Percentiles rank a stretch among this genome's conserved stretches.
Conservation (phyloP, 1,140 invertebrate species). For the Bombus picipes region DNA sequence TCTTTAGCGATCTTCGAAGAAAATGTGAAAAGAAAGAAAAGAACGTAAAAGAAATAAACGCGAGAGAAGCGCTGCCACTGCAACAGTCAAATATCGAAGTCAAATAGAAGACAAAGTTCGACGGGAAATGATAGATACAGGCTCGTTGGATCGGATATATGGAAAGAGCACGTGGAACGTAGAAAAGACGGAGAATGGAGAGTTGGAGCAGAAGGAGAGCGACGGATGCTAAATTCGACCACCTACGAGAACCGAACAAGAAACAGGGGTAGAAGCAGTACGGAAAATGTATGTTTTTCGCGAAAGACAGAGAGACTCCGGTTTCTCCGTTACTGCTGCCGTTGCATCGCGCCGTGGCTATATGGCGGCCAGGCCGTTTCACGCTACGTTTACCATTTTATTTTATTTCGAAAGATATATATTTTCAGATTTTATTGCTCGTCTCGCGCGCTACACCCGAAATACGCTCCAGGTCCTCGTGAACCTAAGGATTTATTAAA, state of each 20-base stretch:
- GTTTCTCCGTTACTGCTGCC: conserved; percentile 49
- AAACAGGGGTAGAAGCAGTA: conserved; percentile 57
- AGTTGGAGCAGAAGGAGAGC: not conserved
- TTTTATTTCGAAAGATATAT: conserved; percentile 77
- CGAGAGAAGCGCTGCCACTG: no score
- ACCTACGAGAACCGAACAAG: conserved; percentile 28
- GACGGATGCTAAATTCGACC: conserved; percentile 51
- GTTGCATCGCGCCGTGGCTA: conserved; percentile 25
- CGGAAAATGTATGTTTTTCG: conserved; percentile 73
- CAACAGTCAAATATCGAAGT: conserved; percentile 11
- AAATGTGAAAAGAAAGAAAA: not conserved
- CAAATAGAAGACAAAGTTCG: conserved; percentile 49
- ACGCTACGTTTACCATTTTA: conserved; percentile 79
- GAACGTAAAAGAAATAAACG: no score
- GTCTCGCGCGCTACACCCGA: not conserved
- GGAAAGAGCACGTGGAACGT: no score
- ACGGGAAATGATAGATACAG: conserved; percentile 37
- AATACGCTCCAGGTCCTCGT: not conserved
- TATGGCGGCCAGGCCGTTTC: conserved; percentile 70
- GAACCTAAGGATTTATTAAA: conserved; percentile 27
- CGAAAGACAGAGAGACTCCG: conserved; percentile 61
- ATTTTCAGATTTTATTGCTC: conserved; percentile 74
- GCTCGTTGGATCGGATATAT: no score
- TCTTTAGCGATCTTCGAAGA: not conserved
- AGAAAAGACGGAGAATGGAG: not conserved